A percentile compares a stretch with the other conserved stretches of the same genome.
phyloP scores from a whole-genome alignment of 2,888 invertebrate genomes.

The Pterobdella sp. region DNA sequence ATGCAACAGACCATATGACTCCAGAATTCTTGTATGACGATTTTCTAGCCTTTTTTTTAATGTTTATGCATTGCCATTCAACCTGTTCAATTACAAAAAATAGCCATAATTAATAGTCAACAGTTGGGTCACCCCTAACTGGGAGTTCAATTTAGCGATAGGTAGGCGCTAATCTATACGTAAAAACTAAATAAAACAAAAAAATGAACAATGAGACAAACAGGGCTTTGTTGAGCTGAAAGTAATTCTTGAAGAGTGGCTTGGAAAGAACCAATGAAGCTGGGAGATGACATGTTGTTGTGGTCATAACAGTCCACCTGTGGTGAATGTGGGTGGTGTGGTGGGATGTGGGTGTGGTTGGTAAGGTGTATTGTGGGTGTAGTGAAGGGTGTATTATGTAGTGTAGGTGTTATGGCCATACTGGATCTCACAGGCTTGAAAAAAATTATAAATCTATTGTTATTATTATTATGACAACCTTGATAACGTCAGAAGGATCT shows the following conservation, averaged over 20 bases:
- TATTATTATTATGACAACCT: slow-evolving; percentile 38
- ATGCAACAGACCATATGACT: slow-evolving; percentile 36
- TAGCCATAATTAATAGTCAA: background rate
- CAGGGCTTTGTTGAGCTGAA: slow-evolving; percentile 30
- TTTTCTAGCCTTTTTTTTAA: slow-evolving; percentile 40
- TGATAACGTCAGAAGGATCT: slow-evolving; percentile 42
- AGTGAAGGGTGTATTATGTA: background rate
- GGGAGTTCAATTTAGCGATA: no score
- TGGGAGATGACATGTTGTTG: slow-evolving; percentile 34
- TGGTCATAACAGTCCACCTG: slow-evolving; percentile 37
- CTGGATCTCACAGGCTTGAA: no score
- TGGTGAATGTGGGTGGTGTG: background rate
- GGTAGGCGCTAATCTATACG: no score
- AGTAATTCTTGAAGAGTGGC: slow-evolving; percentile 41
- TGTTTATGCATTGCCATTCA: slow-evolving; percentile 37
- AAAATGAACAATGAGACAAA: background rate
- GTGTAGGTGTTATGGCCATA: background rate
- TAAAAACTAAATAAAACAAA: slow-evolving; percentile 8
- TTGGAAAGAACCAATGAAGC: slow-evolving; percentile 37
- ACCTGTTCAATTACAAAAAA: slow-evolving; percentile 30
- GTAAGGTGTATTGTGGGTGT: background rate
- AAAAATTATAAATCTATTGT: background rate
- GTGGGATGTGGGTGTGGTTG: background rate
- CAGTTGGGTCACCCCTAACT: no score
- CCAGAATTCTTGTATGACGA: slow-evolving; percentile 47